These are phyloP conservation scores for Argyresthia albistria DNA, from an alignment of 2,888 invertebrate genomes.

Conservation along the genomic window DNA sequence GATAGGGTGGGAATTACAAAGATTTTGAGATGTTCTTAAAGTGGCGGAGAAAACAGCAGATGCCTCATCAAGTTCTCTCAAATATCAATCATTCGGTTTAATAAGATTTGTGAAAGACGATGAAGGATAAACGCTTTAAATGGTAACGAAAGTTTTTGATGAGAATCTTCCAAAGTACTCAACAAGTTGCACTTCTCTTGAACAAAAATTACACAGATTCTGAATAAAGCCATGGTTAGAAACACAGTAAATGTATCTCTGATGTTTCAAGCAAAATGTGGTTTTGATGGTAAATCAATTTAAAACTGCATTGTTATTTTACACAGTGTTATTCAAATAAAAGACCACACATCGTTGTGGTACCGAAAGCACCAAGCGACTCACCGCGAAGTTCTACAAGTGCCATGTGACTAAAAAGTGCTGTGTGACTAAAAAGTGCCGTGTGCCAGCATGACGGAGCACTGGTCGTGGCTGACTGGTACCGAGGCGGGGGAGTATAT, in stretches of 20 bases:
- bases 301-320: too few species aligned
- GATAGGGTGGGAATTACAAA: neutral
- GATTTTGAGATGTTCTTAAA: neutral
- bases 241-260: neutral
- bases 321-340: neutral
- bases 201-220: neutral
- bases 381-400: too few species aligned
- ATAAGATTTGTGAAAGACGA: constrained; percentile 1
- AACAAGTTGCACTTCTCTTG: neutral
- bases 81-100: constrained; percentile 37
- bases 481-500: constrained; percentile 43
- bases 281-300: too few species aligned
- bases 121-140: constrained; percentile 35
- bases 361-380: too few species aligned
- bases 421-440: neutral
- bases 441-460: constrained; percentile 38
- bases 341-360: constrained; percentile 6
- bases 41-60: neutral
- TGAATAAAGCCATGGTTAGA: neutral
- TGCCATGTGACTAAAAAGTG: too few species aligned
- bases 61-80: neutral
- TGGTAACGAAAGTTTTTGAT: constrained; percentile 17
- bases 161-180: too few species aligned
- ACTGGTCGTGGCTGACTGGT: constrained; percentile 63
- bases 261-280: neutral